Evolutionary conservation across 2,113 vertebrate species (phyloP).

Genomic region (Ploceus nigricollis): DNA sequence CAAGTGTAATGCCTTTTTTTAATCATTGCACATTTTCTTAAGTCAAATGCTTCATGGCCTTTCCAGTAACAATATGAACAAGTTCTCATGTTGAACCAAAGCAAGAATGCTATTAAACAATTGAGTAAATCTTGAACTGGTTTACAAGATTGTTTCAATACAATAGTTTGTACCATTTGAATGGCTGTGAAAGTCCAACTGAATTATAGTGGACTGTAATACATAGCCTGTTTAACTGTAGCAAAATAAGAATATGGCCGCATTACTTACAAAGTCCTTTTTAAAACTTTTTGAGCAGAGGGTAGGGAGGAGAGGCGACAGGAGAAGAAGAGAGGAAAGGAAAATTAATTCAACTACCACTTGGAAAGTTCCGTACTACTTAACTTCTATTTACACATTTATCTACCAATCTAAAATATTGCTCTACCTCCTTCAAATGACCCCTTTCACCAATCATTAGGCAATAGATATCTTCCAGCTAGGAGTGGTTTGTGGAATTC

Average conservation of each 20-base stretch:
- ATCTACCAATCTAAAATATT: not conserved
- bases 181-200: not conserved
- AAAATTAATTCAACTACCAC: not conserved
- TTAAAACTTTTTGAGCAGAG: not conserved
- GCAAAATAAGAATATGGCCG: not conserved
- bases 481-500: not conserved
- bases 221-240: not conserved
- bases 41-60: not conserved
- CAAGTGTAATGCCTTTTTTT: not conserved
- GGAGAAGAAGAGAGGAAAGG: not conserved
- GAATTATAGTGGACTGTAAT: not conserved
- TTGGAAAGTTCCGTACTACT: not conserved
- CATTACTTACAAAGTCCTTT: not conserved
- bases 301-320: fast-evolving
- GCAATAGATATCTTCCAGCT: not conserved
- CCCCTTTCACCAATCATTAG: not conserved
- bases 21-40: not conserved
- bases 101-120: not conserved
- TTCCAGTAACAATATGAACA: not conserved
- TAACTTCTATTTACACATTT: not conserved
- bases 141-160: not conserved
- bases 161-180: not conserved
- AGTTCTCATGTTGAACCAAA: not conserved
- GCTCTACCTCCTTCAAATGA: not conserved
- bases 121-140: not conserved